Conservation (phyloP, 2,888 invertebrate species). For the Macrophya alboannulata region DNA sequence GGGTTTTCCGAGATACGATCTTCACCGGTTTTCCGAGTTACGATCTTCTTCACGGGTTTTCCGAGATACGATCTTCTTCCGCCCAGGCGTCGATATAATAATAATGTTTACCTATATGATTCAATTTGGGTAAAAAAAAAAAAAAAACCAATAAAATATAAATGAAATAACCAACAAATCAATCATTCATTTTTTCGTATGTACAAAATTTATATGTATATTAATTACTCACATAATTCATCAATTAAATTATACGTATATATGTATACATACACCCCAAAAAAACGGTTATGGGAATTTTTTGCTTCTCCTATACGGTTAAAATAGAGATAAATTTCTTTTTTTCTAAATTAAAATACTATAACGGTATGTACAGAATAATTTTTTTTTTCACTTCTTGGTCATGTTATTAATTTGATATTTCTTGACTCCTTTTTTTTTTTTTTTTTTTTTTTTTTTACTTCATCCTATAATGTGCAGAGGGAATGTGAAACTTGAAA, state of each 20-base stretch:
- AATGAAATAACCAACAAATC: no score
- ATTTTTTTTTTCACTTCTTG: neutral
- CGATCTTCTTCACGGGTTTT: no score
- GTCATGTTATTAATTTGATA: neutral
- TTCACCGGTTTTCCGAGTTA: no score
- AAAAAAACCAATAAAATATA: no score
- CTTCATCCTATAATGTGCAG: neutral
- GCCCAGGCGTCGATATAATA: no score
- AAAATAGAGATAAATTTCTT: neutral
- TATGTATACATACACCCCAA: no score
- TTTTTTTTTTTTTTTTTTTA: neutral
- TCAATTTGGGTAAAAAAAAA: no score
- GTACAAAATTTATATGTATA: no score
- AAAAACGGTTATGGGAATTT: constrained; percentile 3
- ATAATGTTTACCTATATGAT: no score
- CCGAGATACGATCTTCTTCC: no score
- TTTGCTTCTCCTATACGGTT: neutral
- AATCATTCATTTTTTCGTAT: no score
- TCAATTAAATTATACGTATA: neutral
- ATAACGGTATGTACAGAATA: neutral
- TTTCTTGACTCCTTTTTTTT: neutral
- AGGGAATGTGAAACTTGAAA: neutral
- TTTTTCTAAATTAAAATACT: neutral
- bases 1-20: no score
- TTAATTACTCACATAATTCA: neutral